Base-by-base conservation (phyloP, 2,888 invertebrate genomes). In the Rotaria macrura region DNA sequence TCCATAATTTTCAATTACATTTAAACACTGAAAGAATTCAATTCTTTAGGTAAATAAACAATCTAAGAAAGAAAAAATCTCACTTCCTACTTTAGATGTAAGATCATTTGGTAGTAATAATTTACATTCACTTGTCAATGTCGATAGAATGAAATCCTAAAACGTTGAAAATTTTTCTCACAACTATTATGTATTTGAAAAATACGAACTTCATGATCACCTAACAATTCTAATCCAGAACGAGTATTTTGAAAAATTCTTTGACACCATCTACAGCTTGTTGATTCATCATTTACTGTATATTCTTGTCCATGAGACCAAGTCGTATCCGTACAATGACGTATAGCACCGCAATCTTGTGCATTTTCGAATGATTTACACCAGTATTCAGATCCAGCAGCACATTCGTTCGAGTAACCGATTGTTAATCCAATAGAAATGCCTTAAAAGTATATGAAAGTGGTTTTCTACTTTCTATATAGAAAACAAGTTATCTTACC, bases 241-340 rank as follows among this genome's bases (percentile, higher is more conserved):
- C 25, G 20, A 40, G 79, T 25, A 43, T 40, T 79, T 79, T n/a
- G 20, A 43, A 79, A n/a, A 12, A 79, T 79, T 79, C 20, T 40
- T 79, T 43, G 25, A 12, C 79, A 79, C 79, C 79, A 79, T 43
- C 43, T 9, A 6, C 79, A 79, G 25, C 25, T 12, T 40, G 25
- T 25, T 43, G 79, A 79, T n/a, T 14, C 14, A n/a, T 43, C 79
- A 10, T 4, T 2, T n/a, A 10, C 12, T n/a, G 25, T 20, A 14
- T 43, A 43, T 43, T 79, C 10, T 12, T 43, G 1, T 20, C 38
- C 34, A 25, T 40, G 23, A 43, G 0, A 1, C 88, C 88, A 88
- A 17, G 87, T 87, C 17, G 87, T 88, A 40, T 87, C 85, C 83
- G 87, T 87, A 85, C 88, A 88, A 87, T 88, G 88, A 10, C 86